phyloP scores from a whole-genome alignment of 2,888 invertebrate genomes.

The Frankliniella fusca region DNA sequence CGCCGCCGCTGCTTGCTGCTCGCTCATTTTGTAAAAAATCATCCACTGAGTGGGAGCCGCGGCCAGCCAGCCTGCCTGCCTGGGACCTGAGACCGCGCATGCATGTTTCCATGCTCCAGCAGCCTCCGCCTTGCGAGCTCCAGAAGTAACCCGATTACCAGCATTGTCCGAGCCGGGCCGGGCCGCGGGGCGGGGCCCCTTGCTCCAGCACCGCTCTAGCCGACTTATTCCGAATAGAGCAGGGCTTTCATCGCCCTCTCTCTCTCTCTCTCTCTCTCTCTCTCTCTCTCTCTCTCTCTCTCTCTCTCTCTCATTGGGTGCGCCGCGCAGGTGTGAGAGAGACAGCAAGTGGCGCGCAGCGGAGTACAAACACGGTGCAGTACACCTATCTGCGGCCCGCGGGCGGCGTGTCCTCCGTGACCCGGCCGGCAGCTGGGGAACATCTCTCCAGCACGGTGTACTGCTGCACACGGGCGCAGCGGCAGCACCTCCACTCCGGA shows the following conservation, averaged over 20 bases:
- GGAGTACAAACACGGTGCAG: too few species aligned
- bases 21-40: too few species aligned
- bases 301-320: background rate
- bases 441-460: too few species aligned
- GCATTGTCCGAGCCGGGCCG: background rate
- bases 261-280: constrained; percentile 4
- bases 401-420: too few species aligned
- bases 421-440: too few species aligned
- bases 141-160: background rate
- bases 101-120: too few species aligned
- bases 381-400: too few species aligned
- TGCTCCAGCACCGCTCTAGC: background rate
- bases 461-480: too few species aligned
- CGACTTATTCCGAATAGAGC: too few species aligned
- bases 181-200: background rate
- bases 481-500: too few species aligned
- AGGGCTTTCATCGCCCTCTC: background rate
- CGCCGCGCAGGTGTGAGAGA: background rate
- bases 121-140: background rate
- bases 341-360: too few species aligned
- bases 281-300: background rate
- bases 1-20: too few species aligned
- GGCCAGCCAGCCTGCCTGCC: background rate
- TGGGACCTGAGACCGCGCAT: background rate
- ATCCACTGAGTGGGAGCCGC: background rate